Conservation (phyloP, 2,797 vertebrate species). For the Channa striata region DNA sequence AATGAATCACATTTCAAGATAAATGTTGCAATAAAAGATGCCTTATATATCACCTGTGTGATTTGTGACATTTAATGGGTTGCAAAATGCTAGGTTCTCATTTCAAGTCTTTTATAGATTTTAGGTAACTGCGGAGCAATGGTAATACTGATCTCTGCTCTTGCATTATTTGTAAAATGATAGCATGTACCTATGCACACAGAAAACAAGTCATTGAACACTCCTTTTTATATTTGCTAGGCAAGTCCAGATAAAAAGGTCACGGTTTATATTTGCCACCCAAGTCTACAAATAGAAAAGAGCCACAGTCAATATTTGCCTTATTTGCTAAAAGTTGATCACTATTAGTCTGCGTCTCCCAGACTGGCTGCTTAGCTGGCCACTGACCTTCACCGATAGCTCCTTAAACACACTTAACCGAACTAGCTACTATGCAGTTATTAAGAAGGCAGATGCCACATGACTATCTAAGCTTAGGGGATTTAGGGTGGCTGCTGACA, state of each 20-base stretch:
- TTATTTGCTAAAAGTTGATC: not conserved
- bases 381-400: not conserved
- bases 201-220: not conserved
- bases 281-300: not conserved
- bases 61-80: slow-evolving; percentile 21
- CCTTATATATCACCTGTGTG: slow-evolving; percentile 8
- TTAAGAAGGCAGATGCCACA: slow-evolving; percentile 7
- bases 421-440: not conserved
- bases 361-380: not conserved
- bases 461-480: slow-evolving; percentile 21
- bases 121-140: slow-evolving; percentile 1
- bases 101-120: slow-evolving; percentile 3
- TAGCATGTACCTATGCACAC: not conserved
- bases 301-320: not conserved
- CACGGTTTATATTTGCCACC: slow-evolving; percentile 11
- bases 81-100: slow-evolving; percentile 6
- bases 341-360: not conserved
- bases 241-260: slow-evolving; percentile 3
- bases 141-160: slow-evolving; percentile 12
- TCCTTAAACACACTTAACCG: not conserved
- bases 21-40: not conserved
- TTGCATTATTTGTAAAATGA: slow-evolving; percentile 6
- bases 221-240: not conserved
- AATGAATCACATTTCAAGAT: not conserved
- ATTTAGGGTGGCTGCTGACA: slow-evolving; percentile 46